Evolutionary conservation across 1,140 invertebrate species (phyloP).

Genomic region (Dendrolimus punctatus): DNA sequence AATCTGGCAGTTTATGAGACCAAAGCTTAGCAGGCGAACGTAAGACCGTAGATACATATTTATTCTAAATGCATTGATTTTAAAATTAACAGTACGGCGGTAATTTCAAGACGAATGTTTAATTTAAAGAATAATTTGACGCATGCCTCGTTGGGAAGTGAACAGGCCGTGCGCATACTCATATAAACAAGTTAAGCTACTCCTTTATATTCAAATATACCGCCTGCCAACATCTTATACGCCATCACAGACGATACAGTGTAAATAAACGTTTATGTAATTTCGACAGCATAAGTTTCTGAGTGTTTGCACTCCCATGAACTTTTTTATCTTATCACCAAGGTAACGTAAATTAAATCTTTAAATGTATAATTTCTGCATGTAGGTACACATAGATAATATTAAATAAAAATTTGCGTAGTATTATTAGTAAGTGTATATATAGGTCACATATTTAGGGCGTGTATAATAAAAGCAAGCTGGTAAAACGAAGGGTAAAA

Average conservation of each 20-base stretch:
- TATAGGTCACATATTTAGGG: no score
- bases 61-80: no score
- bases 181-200: neutral
- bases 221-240: slow-evolving; percentile 9
- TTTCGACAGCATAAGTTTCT: slow-evolving; percentile 7
- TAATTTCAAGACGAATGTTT: no score
- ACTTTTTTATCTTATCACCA: slow-evolving; percentile 6
- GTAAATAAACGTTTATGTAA: slow-evolving; percentile 14
- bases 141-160: no score
- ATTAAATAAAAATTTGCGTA: neutral
- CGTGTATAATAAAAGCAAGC: no score
- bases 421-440: neutral
- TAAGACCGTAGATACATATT: no score
- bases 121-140: no score
- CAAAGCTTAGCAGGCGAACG: no score
- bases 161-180: neutral
- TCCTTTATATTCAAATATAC: neutral
- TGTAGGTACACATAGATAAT: neutral
- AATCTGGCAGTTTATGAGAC: no score
- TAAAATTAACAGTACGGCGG: no score
- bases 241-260: slow-evolving; percentile 8
- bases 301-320: slow-evolving; percentile 1
- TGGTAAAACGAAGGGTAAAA: no score
- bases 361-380: neutral
- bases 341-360: neutral